phyloP scores from a whole-genome alignment of 1,140 invertebrate genomes.

The Trialeurodes vaporariorum region DNA sequence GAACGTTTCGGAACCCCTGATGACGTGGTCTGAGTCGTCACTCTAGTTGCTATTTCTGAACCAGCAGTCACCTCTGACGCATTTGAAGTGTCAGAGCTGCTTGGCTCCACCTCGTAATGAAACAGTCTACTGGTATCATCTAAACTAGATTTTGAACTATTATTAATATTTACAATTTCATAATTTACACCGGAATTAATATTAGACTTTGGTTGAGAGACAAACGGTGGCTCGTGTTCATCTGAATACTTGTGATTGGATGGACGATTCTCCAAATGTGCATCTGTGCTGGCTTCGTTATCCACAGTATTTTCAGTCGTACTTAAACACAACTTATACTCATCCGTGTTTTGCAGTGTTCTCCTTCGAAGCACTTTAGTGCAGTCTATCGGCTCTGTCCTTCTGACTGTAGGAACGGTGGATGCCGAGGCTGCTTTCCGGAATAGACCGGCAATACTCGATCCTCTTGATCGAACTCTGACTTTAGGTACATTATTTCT shows the following conservation, averaged over 20 bases:
- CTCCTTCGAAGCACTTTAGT: not conserved
- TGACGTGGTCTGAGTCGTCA: too few relatives aligned
- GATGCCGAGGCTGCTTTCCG: not conserved
- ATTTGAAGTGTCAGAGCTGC: not conserved
- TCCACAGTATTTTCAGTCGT: not conserved
- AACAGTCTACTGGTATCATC: not conserved
- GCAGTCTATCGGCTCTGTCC: too few relatives aligned
- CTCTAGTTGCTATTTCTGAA: not conserved
- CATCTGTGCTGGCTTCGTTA: not conserved
- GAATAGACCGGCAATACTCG: slow-evolving; percentile 5
- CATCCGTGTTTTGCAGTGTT: not conserved
- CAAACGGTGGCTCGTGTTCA: not conserved
- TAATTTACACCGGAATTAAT: too few relatives aligned
- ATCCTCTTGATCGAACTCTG: not conserved
- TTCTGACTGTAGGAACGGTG: not conserved
- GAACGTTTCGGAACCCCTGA: too few relatives aligned
- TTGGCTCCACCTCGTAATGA: not conserved
- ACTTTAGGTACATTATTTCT: slow-evolving; percentile 18
- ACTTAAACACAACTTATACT: not conserved
- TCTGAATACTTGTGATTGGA: not conserved
- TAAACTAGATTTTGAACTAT: not conserved
- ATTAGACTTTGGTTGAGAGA: not conserved
- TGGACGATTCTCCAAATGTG: too few relatives aligned
- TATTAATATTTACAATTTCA: not conserved
- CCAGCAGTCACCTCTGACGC: slow-evolving; percentile 1